These are phyloP conservation scores for Sebastes itinus DNA, from an alignment of 2,797 vertebrate genomes.

Conservation along the genomic window DNA sequence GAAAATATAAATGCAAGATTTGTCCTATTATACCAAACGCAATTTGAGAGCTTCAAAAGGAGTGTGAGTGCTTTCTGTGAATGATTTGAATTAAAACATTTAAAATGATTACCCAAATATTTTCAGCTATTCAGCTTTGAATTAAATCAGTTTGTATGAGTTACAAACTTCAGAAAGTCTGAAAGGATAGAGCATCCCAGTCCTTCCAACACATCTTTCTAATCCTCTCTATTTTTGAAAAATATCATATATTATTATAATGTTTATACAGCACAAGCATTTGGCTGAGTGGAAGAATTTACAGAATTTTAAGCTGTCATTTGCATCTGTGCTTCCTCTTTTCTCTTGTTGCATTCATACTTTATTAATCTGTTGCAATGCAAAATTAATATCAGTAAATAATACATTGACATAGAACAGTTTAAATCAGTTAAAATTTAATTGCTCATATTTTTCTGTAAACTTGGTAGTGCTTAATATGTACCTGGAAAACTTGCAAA, in stretches of 20 bases:
- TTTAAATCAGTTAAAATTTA: slow-evolving; percentile 56
- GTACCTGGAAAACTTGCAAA: not conserved
- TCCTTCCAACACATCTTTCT: not conserved
- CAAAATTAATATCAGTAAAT: slow-evolving; percentile 70
- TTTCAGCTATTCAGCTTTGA: not conserved
- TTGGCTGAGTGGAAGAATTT: slow-evolving; percentile 51
- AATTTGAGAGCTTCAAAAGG: not conserved
- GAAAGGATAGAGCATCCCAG: not conserved
- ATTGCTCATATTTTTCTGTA: slow-evolving; percentile 9
- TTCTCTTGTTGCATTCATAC: slow-evolving; percentile 40
- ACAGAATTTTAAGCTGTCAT: slow-evolving; percentile 53
- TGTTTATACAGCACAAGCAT: slow-evolving; percentile 39
- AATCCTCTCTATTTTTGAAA: not conserved
- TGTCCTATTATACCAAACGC: not conserved
- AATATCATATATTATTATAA: slow-evolving; percentile 37
- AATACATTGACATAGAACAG: slow-evolving; percentile 55
- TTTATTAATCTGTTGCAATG: slow-evolving; percentile 70
- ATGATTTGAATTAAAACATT: not conserved
- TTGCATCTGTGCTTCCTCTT: slow-evolving; percentile 2
- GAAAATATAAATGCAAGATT: not conserved
- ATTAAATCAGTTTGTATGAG: slow-evolving; percentile 9
- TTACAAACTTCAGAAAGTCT: slow-evolving; percentile 11
- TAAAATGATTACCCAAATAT: not conserved
- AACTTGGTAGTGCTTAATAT: not conserved
- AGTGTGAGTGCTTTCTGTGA: not conserved